These are phyloP conservation scores for Arctocebus calabarensis DNA, from an alignment of 2,797 vertebrate genomes.

Conservation along the genomic window DNA sequence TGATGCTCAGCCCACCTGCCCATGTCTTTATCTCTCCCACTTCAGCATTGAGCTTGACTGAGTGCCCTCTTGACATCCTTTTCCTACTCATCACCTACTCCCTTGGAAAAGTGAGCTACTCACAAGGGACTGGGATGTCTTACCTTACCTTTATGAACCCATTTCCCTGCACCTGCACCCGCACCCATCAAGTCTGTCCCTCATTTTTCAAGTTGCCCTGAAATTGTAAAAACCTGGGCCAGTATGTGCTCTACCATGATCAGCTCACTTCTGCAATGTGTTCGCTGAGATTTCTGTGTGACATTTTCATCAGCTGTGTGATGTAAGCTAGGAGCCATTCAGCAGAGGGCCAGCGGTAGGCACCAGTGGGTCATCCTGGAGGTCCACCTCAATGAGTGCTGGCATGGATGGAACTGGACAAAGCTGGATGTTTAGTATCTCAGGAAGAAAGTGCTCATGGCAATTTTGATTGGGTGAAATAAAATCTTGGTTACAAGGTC, in stretches of 20 bases:
- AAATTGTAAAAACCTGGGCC: background rate
- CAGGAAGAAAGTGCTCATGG: background rate
- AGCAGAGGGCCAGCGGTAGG: background rate
- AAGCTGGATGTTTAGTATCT: background rate
- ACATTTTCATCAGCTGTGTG: background rate
- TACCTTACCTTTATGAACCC: background rate
- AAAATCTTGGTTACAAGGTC: background rate
- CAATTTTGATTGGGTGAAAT: background rate
- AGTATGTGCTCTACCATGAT: background rate
- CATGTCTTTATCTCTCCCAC: background rate
- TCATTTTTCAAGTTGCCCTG: background rate
- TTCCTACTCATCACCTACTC: background rate
- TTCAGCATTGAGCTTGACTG: background rate
- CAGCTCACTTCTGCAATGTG: background rate
- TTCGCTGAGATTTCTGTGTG: background rate
- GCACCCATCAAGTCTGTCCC: fast-evolving
- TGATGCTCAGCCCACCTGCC: background rate
- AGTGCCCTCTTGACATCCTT: background rate
- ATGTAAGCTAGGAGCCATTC: background rate
- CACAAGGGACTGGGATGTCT: background rate
- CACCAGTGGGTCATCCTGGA: background rate
- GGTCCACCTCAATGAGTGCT: background rate
- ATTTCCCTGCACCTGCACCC: fast-evolving
- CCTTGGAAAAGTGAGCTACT: background rate
- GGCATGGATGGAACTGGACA: no score